phyloP scores from a whole-genome alignment of 2,797 vertebrate species.

The Xenopus petersii region DNA sequence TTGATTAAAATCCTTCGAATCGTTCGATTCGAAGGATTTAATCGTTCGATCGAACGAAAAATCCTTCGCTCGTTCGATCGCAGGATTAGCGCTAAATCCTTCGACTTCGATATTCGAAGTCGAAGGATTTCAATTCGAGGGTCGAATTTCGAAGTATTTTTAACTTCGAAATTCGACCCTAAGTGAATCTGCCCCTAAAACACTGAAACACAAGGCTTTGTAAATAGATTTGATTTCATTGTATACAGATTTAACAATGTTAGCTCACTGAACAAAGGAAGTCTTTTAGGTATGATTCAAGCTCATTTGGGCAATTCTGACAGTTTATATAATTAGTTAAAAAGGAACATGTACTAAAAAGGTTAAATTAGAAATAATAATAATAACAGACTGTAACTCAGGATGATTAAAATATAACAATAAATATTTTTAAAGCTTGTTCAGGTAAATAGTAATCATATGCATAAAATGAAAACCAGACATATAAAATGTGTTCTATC shows the following conservation, averaged over 20 bases:
- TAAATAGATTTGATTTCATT: slow-evolving; percentile 9
- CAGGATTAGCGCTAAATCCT: too few relatives aligned
- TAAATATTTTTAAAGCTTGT: slow-evolving; percentile 61
- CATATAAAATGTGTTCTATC: slow-evolving; percentile 55
- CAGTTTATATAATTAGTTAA: slow-evolving; percentile 49
- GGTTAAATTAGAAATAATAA: slow-evolving; percentile 46
- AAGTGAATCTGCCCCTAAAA: too few relatives aligned
- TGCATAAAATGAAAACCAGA: slow-evolving; percentile 50
- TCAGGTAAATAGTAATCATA: slow-evolving; percentile 57
- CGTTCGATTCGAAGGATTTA: too few relatives aligned
- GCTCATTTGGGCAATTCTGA: slow-evolving; percentile 40
- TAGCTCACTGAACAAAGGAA: slow-evolving; percentile 30
- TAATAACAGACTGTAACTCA: slow-evolving; percentile 40
- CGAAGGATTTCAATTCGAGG: too few relatives aligned
- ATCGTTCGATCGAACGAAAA: too few relatives aligned
- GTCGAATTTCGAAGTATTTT: too few relatives aligned
- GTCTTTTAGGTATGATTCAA: slow-evolving; percentile 35
- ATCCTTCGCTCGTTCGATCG: too few relatives aligned
- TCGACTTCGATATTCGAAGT: too few relatives aligned
- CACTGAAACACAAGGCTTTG: not conserved
- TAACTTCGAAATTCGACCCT: too few relatives aligned
- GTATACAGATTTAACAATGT: slow-evolving; percentile 38
- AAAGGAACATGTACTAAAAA: slow-evolving; percentile 41
- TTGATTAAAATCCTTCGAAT: too few relatives aligned
- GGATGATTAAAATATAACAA: slow-evolving; percentile 52